Percentiles rank a stretch among this genome's conserved stretches.
phyloP scores from a whole-genome alignment of 2,113 vertebrate species.

The Muntiacus muntjak region DNA sequence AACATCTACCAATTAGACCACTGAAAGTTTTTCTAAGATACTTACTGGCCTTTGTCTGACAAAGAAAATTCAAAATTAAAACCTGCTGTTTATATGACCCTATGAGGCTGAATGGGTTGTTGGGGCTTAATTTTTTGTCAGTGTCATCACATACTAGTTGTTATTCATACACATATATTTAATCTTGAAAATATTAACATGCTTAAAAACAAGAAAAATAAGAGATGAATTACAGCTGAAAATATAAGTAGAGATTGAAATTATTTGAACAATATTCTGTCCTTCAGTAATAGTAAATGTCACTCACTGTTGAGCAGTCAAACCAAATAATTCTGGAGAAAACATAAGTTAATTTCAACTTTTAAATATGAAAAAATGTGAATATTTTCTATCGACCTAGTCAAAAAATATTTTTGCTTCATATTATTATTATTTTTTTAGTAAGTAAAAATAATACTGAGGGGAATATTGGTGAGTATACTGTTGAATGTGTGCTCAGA shows the following conservation, averaged over 20 bases:
- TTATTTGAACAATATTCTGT: not conserved
- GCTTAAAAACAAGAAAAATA: slow-evolving; percentile 23
- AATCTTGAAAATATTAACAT: not conserved
- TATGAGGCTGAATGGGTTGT: not conserved
- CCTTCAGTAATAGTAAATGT: not conserved
- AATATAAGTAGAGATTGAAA: not conserved
- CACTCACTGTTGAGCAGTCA: not conserved
- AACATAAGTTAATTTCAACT: slow-evolving; percentile 15
- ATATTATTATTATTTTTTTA: not conserved
- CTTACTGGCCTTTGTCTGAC: not conserved
- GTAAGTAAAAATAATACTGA: not conserved
- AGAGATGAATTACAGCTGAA: not conserved
- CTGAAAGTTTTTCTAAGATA: not conserved
- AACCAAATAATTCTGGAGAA: not conserved
- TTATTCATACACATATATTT: not conserved
- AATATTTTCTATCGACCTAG: slow-evolving; percentile 28
- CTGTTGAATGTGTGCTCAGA: slow-evolving; percentile 81
- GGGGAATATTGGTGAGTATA: slow-evolving; percentile 71
- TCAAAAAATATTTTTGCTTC: slow-evolving; percentile 62
- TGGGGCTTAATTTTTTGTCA: not conserved
- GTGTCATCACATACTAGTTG: not conserved
- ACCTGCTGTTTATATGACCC: not conserved
- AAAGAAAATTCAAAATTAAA: slow-evolving; percentile 12
- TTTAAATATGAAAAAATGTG: not conserved
- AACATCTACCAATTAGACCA: not conserved